Conservation (phyloP, 2,888 invertebrate genomes). For the Cyaniris semiargus region DNA sequence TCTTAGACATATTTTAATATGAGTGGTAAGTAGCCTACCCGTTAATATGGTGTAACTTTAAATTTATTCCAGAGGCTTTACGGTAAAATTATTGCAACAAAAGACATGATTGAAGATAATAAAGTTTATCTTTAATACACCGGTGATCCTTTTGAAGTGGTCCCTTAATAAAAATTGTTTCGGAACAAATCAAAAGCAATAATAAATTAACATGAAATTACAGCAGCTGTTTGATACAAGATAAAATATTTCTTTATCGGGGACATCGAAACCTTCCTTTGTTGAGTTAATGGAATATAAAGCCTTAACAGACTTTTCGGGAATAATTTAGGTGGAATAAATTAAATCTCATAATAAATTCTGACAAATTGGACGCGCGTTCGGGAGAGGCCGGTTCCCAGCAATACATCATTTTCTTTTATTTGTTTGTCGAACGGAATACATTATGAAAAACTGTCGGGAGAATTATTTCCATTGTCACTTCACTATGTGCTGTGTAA, state of each 20-base stretch:
- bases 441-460: conserved; percentile 41
- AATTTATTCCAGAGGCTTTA: not conserved
- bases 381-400: conserved; percentile 43
- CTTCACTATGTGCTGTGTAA: conserved; percentile 1
- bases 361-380: conserved; percentile 44
- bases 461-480: conserved; percentile 39
- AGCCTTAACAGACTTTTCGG: conserved; percentile 40
- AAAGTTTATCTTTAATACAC: conserved; percentile 10
- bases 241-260: conserved; percentile 23
- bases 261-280: conserved; percentile 24
- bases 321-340: conserved; percentile 44
- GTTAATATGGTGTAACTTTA: not conserved
- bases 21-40: not conserved
- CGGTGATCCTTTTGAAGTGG: not conserved
- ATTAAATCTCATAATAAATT: conserved; percentile 46
- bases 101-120: not conserved
- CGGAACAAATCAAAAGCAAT: conserved; percentile 27
- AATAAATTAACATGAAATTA: conserved; percentile 3
- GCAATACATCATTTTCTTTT: conserved; percentile 44
- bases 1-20: too few relatives aligned
- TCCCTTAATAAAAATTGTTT: conserved; percentile 1
- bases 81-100: not conserved
- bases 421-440: conserved; percentile 42
- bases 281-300: conserved; percentile 30
- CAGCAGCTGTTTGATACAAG: not conserved